Evolutionary conservation across 2,113 vertebrate species (phyloP).

Genomic region (Polypterus bichir): DNA sequence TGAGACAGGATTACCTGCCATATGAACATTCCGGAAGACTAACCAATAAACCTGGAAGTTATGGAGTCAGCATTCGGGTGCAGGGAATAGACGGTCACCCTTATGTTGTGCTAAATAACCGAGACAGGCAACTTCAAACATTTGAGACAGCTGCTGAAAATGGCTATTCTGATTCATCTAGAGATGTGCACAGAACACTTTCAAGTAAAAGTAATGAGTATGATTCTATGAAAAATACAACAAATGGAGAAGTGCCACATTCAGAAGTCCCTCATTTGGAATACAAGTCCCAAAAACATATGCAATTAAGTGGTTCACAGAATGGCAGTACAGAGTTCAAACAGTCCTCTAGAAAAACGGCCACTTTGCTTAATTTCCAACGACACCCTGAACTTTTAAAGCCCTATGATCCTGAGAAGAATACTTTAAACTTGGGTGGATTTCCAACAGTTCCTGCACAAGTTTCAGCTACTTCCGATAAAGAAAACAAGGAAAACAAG

Average conservation of each 20-base stretch:
- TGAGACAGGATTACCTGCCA: slow-evolving; percentile 47
- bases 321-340: slow-evolving; percentile 38
- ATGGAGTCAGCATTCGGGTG: slow-evolving; percentile 89
- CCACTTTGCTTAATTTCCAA: slow-evolving; percentile 72
- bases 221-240: slow-evolving; percentile 34
- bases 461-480: slow-evolving; percentile 28
- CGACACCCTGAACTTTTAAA: slow-evolving; percentile 79
- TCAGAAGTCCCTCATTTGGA: slow-evolving; percentile 52
- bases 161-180: slow-evolving; percentile 37
- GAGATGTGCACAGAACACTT: slow-evolving; percentile 33
- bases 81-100: slow-evolving; percentile 94
- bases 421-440: slow-evolving; percentile 41
- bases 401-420: slow-evolving; percentile 76
- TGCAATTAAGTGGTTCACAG: slow-evolving; percentile 35
- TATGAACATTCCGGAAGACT: slow-evolving; percentile 35
- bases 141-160: slow-evolving; percentile 39
- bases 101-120: slow-evolving; percentile 89
- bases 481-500: slow-evolving; percentile 28
- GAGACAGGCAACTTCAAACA: slow-evolving; percentile 54
- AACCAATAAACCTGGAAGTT: slow-evolving; percentile 56
- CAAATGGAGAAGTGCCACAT: slow-evolving; percentile 26
- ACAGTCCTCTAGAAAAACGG: slow-evolving; percentile 37
- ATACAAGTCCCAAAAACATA: slow-evolving; percentile 46
- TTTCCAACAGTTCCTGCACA: slow-evolving; percentile 32
- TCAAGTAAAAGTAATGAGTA: slow-evolving; percentile 44